These are phyloP conservation scores for Cinclus cinclus DNA, from an alignment of 2,113 vertebrate genomes.

Conservation along the genomic window DNA sequence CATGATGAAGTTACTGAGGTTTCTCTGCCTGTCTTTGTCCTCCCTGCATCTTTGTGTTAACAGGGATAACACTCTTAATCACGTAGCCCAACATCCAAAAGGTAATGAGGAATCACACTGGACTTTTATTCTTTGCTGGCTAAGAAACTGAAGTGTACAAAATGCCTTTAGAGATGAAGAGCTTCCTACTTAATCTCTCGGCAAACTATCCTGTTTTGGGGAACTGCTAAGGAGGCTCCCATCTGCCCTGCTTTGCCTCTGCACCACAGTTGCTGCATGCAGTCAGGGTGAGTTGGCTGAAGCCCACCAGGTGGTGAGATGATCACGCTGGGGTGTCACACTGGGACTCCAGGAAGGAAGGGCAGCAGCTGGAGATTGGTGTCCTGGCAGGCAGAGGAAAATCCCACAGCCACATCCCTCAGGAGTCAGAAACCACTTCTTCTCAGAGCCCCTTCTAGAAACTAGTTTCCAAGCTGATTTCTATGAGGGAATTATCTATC, in stretches of 20 bases:
- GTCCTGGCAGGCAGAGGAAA: background rate
- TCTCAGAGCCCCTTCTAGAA: background rate
- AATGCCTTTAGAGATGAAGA: background rate
- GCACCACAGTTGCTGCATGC: background rate
- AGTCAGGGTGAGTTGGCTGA: background rate
- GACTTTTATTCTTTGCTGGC: background rate
- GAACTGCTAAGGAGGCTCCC: background rate
- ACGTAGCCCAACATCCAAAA: background rate
- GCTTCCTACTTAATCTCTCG: background rate
- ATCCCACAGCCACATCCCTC: background rate
- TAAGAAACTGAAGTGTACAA: background rate
- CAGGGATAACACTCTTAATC: background rate
- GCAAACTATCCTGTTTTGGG: background rate
- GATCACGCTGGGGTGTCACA: accelerated
- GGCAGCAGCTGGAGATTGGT: accelerated
- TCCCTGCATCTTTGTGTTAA: background rate
- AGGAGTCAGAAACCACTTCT: background rate
- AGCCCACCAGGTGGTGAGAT: background rate
- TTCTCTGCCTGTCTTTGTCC: background rate
- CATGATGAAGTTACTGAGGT: background rate
- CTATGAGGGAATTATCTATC: background rate
- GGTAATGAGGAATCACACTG: background rate
- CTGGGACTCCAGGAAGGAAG: background rate
- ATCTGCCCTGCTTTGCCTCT: background rate
- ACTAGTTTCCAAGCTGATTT: background rate